These are phyloP conservation scores for Coenobita brevimanus DNA, from an alignment of 1,140 invertebrate genomes.

Conservation along the genomic window DNA sequence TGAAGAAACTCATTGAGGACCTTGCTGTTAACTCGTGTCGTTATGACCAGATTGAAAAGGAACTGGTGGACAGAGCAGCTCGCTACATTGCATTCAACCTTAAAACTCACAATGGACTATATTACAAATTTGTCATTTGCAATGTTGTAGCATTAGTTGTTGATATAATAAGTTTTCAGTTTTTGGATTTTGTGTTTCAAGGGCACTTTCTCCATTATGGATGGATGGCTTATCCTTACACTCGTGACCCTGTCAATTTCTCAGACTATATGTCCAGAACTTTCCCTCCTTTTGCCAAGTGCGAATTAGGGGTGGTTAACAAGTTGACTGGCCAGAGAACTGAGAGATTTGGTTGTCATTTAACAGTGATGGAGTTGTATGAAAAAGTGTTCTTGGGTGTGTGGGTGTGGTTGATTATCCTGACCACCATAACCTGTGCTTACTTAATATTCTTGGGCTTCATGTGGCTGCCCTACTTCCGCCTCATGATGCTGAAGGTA, in stretches of 20 bases:
- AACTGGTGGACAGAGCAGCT: slow-evolving; percentile 58
- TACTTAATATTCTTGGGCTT: slow-evolving; percentile 62
- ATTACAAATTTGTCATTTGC: slow-evolving; percentile 63
- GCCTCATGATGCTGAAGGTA: slow-evolving; percentile 63
- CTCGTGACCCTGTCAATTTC: slow-evolving; percentile 57
- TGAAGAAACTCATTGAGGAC: slow-evolving; percentile 61
- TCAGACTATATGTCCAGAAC: slow-evolving; percentile 67
- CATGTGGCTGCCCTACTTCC: slow-evolving; percentile 65
- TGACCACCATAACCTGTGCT: slow-evolving; percentile 54
- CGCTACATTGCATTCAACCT: slow-evolving; percentile 56
- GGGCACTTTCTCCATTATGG: slow-evolving; percentile 59
- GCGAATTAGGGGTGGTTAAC: slow-evolving; percentile 53
- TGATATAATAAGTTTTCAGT: slow-evolving; percentile 67
- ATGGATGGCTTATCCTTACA: slow-evolving; percentile 64
- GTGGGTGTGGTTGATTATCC: slow-evolving; percentile 67
- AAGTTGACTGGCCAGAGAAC: slow-evolving; percentile 59
- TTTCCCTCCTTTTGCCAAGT: slow-evolving; percentile 67
- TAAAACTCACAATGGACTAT: slow-evolving; percentile 61
- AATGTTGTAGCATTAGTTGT: slow-evolving; percentile 58
- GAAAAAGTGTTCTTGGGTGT: slow-evolving; percentile 67
- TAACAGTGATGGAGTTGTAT: slow-evolving; percentile 68
- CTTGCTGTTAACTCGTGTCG: slow-evolving; percentile 55
- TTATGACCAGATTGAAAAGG: slow-evolving; percentile 57
- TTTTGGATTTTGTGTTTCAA: slow-evolving; percentile 67
- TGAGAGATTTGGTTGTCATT: slow-evolving; percentile 67